These are phyloP conservation scores for Callionymus lyra DNA, from an alignment of 2,113 vertebrate species.

Conservation along the genomic window DNA sequence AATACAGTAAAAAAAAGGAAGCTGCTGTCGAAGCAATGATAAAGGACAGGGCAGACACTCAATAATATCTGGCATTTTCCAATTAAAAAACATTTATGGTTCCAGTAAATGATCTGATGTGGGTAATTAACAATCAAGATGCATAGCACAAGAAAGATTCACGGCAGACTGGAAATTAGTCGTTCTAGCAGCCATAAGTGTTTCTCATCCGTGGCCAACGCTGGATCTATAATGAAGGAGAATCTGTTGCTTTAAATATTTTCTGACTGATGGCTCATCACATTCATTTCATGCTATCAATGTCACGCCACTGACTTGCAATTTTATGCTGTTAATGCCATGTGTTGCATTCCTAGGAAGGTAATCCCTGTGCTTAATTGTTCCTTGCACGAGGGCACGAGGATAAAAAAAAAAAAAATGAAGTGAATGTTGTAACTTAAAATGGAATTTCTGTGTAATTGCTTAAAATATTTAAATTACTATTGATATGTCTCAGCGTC, in stretches of 20 bases:
- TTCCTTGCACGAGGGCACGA: too few species aligned
- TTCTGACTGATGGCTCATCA: constrained; percentile 23
- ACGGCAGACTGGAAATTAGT: constrained; percentile 4
- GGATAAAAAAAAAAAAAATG: too few species aligned
- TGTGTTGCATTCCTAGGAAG: not conserved
- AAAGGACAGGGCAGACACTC: constrained; percentile 10
- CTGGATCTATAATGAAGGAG: constrained; percentile 3
- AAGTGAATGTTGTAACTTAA: too few species aligned
- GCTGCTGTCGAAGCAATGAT: constrained; percentile 2
- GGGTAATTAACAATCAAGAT: constrained; percentile 12
- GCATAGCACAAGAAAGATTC: too few species aligned
- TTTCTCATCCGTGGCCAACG: constrained; percentile 16
- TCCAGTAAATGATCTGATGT: constrained; percentile 5
- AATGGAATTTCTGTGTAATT: constrained; percentile 5
- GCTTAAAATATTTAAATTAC: too few species aligned
- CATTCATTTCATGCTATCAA: constrained; percentile 19
- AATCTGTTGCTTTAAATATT: constrained; percentile 7
- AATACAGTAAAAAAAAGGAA: not conserved
- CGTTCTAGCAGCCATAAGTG: constrained; percentile 6
- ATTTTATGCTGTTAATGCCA: too few species aligned
- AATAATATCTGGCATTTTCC: constrained; percentile 2
- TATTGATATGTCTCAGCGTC: too few species aligned
- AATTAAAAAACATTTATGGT: constrained; percentile 21
- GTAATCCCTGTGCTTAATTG: not conserved
- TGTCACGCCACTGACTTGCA: not conserved